Evolutionary conservation across 2,113 vertebrate species (phyloP).

Genomic region (Poeciliopsis prolifica): DNA sequence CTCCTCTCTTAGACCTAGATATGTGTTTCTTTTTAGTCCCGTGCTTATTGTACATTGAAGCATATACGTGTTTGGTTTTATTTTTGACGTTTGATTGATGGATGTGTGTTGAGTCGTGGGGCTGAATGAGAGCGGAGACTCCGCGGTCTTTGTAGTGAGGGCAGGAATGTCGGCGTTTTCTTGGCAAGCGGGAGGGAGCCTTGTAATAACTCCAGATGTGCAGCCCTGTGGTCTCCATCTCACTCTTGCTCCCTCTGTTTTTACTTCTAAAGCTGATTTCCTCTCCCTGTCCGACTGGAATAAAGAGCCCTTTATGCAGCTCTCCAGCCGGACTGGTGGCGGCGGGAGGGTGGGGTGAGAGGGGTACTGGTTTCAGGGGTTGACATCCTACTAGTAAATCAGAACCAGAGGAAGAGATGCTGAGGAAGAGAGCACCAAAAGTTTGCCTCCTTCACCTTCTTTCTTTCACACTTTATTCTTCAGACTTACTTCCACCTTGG

Average conservation of each 20-base stretch:
- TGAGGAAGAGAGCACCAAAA: conserved; percentile 25
- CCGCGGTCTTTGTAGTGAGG: conserved; percentile 83
- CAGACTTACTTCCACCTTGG: conserved; percentile 60
- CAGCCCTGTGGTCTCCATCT: conserved; percentile 80
- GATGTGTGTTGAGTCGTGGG: conserved; percentile 68
- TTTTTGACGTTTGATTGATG: conserved; percentile 49
- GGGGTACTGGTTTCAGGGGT: conserved; percentile 45
- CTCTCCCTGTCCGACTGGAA: conserved; percentile 82
- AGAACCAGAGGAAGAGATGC: conserved; percentile 71
- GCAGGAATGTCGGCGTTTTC: conserved; percentile 88
- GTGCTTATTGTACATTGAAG: conserved; percentile 30
- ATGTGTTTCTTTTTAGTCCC: conserved; percentile 14
- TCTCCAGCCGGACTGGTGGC: conserved; percentile 34
- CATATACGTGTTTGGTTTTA: conserved; percentile 51
- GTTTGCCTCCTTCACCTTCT: conserved; percentile 45
- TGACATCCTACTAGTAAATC: conserved; percentile 74
- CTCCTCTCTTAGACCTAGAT: conserved; percentile 14
- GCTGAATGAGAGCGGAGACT: conserved; percentile 76
- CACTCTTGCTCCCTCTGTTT: conserved; percentile 78
- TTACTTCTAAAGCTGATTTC: conserved; percentile 85
- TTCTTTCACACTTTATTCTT: conserved; percentile 34
- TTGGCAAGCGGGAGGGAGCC: conserved; percentile 81
- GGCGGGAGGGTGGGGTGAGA: conserved; percentile 6
- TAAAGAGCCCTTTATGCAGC: conserved; percentile 84
- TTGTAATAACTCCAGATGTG: conserved; percentile 96